Evolutionary conservation across 2,888 invertebrate genomes (phyloP).

Genomic region (Dryocosmus kuriphilus): DNA sequence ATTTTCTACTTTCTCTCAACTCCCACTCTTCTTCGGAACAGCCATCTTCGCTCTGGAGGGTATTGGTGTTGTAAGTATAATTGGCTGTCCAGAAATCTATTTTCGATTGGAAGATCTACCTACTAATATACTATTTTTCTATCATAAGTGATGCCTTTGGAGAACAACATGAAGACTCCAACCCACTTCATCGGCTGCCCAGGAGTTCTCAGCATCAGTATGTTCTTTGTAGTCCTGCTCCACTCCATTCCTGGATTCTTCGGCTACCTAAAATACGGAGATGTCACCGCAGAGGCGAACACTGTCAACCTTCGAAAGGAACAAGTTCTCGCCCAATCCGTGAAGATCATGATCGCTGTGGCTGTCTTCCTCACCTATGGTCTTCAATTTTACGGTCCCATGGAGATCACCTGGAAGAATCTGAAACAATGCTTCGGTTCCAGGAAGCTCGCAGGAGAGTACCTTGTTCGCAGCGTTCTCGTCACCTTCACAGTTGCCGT

Average conservation of each 20-base stretch:
- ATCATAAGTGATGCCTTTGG: slow-evolving; percentile 92
- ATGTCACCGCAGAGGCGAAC: slow-evolving; percentile 87
- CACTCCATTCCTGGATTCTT: slow-evolving; percentile 95
- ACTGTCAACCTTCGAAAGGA: slow-evolving; percentile 89
- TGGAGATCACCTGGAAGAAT: slow-evolving; percentile 96
- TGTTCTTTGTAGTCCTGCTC: slow-evolving; percentile 90
- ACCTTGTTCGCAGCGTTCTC: slow-evolving; percentile 84
- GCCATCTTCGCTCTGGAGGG: slow-evolving; percentile 96
- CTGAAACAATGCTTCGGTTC: slow-evolving; percentile 85
- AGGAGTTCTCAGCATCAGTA: slow-evolving; percentile 94
- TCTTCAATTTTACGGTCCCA: slow-evolving; percentile 98
- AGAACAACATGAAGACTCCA: slow-evolving; percentile 97
- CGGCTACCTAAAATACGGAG: slow-evolving; percentile 93
- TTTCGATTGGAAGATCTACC: background rate
- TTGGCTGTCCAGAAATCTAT: background rate
- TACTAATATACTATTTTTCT: slow-evolving; percentile 1
- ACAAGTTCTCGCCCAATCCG: slow-evolving; percentile 85
- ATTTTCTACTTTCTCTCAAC: slow-evolving; percentile 80
- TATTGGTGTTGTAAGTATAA: slow-evolving; percentile 80
- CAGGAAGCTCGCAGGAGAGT: slow-evolving; percentile 86
- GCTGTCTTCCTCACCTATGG: slow-evolving; percentile 97
- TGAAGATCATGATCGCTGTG: slow-evolving; percentile 90
- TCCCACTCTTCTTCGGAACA: slow-evolving; percentile 95
- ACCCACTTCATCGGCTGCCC: slow-evolving; percentile 94
- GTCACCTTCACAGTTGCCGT: slow-evolving; percentile 86